Conservation (phyloP, 2,797 vertebrate genomes). For the Glyptemys insculpta region DNA sequence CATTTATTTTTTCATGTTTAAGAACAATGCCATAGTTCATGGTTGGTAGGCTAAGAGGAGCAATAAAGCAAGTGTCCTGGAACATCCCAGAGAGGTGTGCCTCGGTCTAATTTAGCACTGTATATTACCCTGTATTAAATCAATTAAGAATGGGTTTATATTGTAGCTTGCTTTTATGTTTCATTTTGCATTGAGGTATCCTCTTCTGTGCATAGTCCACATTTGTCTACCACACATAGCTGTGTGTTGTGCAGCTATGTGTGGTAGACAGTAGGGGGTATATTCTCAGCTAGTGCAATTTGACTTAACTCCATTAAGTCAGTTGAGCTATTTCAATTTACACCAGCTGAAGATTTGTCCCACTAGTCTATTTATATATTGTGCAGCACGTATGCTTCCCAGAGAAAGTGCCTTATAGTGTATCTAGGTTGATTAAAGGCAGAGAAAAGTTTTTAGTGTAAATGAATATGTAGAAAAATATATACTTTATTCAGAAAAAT, state of each 20-base stretch:
- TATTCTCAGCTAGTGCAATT: not conserved
- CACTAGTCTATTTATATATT: fast-evolving
- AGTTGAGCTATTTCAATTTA: not conserved
- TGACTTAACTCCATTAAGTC: fast-evolving
- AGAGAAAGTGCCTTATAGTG: not conserved
- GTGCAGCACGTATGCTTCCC: fast-evolving
- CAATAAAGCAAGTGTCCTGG: fast-evolving
- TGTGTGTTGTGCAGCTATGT: fast-evolving
- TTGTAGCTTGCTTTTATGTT: not conserved
- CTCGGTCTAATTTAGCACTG: not conserved
- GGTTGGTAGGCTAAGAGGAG: not conserved
- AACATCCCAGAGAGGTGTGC: not conserved
- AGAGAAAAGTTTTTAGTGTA: not conserved
- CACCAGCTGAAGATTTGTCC: fast-evolving
- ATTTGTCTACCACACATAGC: not conserved
- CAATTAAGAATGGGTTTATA: fast-evolving
- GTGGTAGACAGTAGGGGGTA: fast-evolving
- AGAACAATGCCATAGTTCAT: fast-evolving
- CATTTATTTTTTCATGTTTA: not conserved
- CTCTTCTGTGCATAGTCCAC: not conserved
- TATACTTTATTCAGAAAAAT: not conserved
- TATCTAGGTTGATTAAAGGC: not conserved
- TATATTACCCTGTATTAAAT: not conserved
- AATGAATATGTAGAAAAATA: not conserved
- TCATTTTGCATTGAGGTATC: not conserved